phyloP scores from a whole-genome alignment of 2,888 invertebrate genomes.

The Cloeon dipterum region DNA sequence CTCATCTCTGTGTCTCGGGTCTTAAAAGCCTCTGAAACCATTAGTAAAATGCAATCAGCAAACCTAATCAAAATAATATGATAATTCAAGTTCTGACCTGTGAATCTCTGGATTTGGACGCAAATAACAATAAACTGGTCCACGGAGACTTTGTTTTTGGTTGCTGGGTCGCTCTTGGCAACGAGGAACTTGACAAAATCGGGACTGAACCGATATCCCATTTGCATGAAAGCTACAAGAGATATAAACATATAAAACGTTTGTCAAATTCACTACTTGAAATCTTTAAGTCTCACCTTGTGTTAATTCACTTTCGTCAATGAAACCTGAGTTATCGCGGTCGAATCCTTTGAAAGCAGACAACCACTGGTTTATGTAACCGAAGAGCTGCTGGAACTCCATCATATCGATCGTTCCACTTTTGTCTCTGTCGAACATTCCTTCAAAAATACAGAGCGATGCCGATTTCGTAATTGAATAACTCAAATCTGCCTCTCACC shows the following conservation, averaged over 20 bases:
- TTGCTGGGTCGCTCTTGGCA: conserved; percentile 39
- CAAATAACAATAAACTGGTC: conserved; percentile 77
- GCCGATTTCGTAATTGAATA: background rate
- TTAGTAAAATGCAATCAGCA: background rate
- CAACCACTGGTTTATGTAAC: conserved; percentile 76
- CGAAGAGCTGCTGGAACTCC: conserved; percentile 69
- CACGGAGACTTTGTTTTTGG: conserved; percentile 41
- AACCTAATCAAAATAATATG: background rate
- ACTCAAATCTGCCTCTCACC: conserved; percentile 25
- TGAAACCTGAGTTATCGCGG: conserved; percentile 60
- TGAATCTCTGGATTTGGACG: conserved; percentile 70
- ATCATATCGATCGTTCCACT: conserved; percentile 61
- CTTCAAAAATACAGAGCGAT: too few species aligned
- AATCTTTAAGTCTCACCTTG: conserved; percentile 27
- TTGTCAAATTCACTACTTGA: background rate
- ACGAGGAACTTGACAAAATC: conserved; percentile 52
- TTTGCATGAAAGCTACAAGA: conserved; percentile 48
- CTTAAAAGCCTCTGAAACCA: conserved; percentile 50
- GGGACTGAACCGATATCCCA: conserved; percentile 69
- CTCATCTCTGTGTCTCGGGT: conserved; percentile 53
- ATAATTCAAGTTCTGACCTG: conserved; percentile 14
- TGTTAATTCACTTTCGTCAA: conserved; percentile 54
- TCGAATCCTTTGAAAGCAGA: conserved; percentile 67
- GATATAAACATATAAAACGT: background rate
- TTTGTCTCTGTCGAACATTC: conserved; percentile 72